Base-by-base conservation (phyloP, 2,797 vertebrate genomes). In the Acipenser transmontanus region DNA sequence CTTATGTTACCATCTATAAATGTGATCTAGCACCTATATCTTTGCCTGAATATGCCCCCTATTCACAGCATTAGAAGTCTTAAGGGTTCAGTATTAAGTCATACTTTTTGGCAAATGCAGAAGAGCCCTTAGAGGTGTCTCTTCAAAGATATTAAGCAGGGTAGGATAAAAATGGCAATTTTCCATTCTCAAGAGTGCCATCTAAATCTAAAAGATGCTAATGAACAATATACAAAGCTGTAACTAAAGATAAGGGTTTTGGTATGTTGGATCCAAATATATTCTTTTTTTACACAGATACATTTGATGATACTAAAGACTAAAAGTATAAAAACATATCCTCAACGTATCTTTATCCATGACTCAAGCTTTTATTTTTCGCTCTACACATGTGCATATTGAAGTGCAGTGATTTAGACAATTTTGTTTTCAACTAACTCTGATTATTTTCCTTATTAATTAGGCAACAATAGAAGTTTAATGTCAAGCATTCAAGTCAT, bases 61-160 rank as follows among this genome's bases (percentile, higher is more conserved):
- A 59, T 63, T 20, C 12, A 61, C 70, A 12, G 65, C 34, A 34
- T 65, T 71, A 20, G 52, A 64, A 63, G 68, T 47, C 69, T 75
- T 69, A 68, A 72, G 66, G 67, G 64, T 60, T 34, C 34, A 34
- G 12, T 68, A 71, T 76, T 63, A 75, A 69, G 70, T 74, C 63
- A 74, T 73, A 34, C 8, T 67, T 34, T 67, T 63, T 75, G 69
- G 69, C 65, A 72, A 48, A 13, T 51, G 20, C 34, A 59, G 14
- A n/a, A 56, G 49, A 57, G 60, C 57, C 64, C 62, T 68, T 50
- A 67, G 47, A 65, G 61, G 67, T 69, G 66, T 62, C 56, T 14
- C 62, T 72, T 20, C 52, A 50, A 65, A 65, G 13, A 68, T 67
- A 65, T 72, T 71, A 67, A 67, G 70, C 62, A 69, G 14, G 63